A percentile compares a stretch with the other conserved stretches of the same genome.
These are phyloP conservation scores for Plutella xylostella DNA, from an alignment of 2,888 invertebrate species.

Conservation along the genomic window DNA sequence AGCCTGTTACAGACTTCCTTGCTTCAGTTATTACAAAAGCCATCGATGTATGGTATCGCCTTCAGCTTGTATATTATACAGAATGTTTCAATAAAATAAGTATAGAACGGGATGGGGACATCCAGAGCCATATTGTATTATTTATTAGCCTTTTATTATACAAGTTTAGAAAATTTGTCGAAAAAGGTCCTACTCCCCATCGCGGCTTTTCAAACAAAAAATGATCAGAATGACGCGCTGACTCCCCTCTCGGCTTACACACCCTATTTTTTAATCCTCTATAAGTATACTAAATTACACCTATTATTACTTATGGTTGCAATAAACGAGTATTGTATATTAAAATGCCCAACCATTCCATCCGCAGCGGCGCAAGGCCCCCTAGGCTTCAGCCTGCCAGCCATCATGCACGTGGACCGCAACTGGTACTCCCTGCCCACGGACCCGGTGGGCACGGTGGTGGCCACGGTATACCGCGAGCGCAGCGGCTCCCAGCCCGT, in stretches of 20 bases:
- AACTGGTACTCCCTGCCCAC: constrained; percentile 81
- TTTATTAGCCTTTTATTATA: neutral
- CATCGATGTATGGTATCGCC: too few relatives aligned
- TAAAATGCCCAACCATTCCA: constrained; percentile 21
- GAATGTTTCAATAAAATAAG: too few relatives aligned
- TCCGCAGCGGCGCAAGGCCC: constrained; percentile 58
- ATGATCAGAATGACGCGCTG: neutral
- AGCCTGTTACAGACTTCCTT: too few relatives aligned
- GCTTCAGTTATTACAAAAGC: too few relatives aligned
- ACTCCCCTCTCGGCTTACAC: neutral
- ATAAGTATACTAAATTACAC: constrained; percentile 4
- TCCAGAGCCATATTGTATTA: too few relatives aligned
- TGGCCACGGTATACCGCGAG: constrained; percentile 77
- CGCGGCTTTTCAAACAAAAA: neutral
- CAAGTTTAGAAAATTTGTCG: neutral
- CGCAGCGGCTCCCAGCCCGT: constrained; percentile 74
- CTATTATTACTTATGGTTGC: constrained; percentile 1
- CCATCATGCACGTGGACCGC: constrained; percentile 76
- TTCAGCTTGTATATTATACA: too few relatives aligned
- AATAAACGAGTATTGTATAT: neutral
- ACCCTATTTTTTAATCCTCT: neutral
- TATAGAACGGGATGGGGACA: too few relatives aligned
- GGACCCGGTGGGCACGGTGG: constrained; percentile 78
- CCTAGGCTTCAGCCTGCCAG: constrained; percentile 71
- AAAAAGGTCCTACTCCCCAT: neutral